Conservation (phyloP, 2,888 invertebrate species). For the Drosophila pegasa region DNA sequence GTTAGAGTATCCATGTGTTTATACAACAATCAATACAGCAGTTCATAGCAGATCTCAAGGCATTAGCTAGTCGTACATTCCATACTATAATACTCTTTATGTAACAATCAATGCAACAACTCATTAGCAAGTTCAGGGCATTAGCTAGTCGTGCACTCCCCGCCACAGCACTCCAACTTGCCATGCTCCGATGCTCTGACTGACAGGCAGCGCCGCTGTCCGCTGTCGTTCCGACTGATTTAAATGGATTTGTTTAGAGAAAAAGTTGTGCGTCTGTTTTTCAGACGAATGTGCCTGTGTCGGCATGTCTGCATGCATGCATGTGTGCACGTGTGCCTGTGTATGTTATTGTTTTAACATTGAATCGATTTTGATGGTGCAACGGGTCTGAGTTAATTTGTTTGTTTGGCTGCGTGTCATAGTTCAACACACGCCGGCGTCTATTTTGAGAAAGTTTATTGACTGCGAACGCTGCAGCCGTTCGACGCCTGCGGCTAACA, state of each 20-base stretch:
- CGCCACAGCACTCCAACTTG: neutral
- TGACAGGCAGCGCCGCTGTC: conserved; percentile 41
- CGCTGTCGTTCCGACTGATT: conserved; percentile 31
- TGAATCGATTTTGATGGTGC: conserved; percentile 39
- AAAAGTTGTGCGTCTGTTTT: conserved; percentile 44
- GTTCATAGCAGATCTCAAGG: too few species aligned
- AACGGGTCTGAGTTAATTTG: conserved; percentile 64
- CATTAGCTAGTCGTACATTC: too few species aligned
- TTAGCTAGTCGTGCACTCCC: neutral
- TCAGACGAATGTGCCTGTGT: conserved; percentile 18
- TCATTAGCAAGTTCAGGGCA: neutral
- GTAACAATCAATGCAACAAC: neutral
- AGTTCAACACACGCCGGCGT: conserved; percentile 69
- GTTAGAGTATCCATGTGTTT: too few species aligned
- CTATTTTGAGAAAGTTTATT: conserved; percentile 71
- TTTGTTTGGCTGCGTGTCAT: conserved; percentile 75
- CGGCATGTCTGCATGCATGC: conserved; percentile 6
- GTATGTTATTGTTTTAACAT: conserved; percentile 45
- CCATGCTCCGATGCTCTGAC: conserved; percentile 39
- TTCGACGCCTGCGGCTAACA: conserved; percentile 23
- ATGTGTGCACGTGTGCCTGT: conserved; percentile 13
- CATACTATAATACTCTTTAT: too few species aligned
- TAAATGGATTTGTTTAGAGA: conserved; percentile 65
- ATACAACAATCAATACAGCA: too few species aligned
- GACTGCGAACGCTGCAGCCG: conserved; percentile 50